Evolutionary conservation across 2,797 vertebrate genomes (phyloP).

Genomic region (Lophius americanus): DNA sequence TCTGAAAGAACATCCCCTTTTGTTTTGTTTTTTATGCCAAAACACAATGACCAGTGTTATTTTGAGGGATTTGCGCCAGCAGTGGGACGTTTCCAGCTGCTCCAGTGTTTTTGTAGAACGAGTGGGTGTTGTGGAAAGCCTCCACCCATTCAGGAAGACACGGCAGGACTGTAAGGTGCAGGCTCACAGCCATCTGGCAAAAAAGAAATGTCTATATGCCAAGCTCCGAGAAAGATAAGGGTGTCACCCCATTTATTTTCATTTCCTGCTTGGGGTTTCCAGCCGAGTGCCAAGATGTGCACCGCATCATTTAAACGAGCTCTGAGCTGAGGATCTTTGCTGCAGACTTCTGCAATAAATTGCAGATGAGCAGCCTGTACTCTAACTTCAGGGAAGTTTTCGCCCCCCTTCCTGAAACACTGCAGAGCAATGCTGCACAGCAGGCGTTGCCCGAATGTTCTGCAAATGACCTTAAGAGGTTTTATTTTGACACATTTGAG

Average conservation of each 20-base stretch:
- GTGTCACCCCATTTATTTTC: constrained; percentile 44
- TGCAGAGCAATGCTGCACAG: neutral
- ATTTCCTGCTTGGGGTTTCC: constrained; percentile 29
- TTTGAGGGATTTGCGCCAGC: constrained; percentile 50
- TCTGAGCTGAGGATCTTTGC: neutral
- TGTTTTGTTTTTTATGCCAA: constrained; percentile 24
- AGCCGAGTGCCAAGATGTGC: constrained; percentile 26
- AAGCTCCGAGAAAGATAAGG: constrained; percentile 34
- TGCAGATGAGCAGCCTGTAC: neutral
- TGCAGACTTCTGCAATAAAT: neutral
- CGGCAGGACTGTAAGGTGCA: constrained; percentile 39
- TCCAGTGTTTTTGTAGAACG: constrained; percentile 31
- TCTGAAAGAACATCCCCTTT: constrained; percentile 20
- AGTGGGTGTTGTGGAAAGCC: constrained; percentile 63
- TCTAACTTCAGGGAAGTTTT: constrained; percentile 6
- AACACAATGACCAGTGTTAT: constrained; percentile 48
- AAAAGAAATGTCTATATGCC: constrained; percentile 61
- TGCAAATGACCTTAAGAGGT: constrained; percentile 3
- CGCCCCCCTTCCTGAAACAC: constrained; percentile 20
- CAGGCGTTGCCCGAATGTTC: constrained; percentile 2
- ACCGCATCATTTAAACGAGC: constrained; percentile 9
- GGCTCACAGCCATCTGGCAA: constrained; percentile 39
- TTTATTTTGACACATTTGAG: constrained; percentile 11
- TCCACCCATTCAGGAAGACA: constrained; percentile 56
- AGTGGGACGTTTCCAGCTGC: constrained; percentile 46